Evolutionary conservation across 2,113 vertebrate genomes (phyloP), one percentile per base, ranked within the genome.

Genomic region (Isichthys henryi): DNA sequence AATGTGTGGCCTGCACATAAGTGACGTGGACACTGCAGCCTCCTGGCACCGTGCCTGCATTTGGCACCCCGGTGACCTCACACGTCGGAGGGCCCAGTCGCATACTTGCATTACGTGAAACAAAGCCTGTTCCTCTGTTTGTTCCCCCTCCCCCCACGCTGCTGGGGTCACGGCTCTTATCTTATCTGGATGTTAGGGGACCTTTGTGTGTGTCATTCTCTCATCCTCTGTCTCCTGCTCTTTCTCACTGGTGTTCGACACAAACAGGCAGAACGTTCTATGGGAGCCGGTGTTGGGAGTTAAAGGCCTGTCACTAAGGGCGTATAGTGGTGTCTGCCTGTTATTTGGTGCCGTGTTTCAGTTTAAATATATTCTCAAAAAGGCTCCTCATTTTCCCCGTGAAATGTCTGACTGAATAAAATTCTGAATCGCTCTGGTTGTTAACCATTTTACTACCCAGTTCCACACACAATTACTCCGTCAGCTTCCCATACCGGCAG

Each of bases 201-300:
- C 83, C 83, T 87, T 53, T 87, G 85, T 87, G 49, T 87, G 45
- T n/a, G 23, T 87, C 31, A 52, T 53, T 87, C 35, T 53, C n/a
- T 87, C 50, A 56, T 87, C 15, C 27, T 87, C 48, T 86, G 10
- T 82, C 82, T 46, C 39, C 19, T 3, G 50, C 3, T 4, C 50
- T 53, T 50, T 56, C 31, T 87, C 48, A 52, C 50, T 56, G 0
- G 15, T 86, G 85, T 53, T 35, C 27, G 27, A 27, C 39, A 8
- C 45, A 46, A 23, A 48, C 43, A 45, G 15, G 39, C 82, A 84
- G 82, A 48, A 84, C 23, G 23, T 48, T 84, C 43, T 23, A 3
- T 45, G 19, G 31, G 77, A 82, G 5, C 5, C 8, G 7, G 39
- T 21, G 39, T 19, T 82, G 77, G 77, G 3, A 9, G 13, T 39